Base-by-base conservation (phyloP, 2,797 vertebrate species). In the Diceros bicornis region DNA sequence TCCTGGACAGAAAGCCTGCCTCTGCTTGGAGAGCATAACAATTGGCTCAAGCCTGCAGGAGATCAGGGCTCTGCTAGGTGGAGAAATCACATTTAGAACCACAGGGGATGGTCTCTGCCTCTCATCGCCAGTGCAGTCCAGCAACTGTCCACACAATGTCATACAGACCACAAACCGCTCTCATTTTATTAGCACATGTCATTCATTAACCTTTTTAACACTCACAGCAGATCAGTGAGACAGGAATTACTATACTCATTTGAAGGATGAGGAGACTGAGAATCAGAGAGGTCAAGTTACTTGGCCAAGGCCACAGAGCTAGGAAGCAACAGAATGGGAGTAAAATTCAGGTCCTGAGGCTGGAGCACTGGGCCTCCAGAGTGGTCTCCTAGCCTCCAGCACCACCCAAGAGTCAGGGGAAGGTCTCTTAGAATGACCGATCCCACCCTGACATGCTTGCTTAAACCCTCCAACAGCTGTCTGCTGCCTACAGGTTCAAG, bases 381-480 rank as follows among this genome's bases (percentile, higher is more conserved):
- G 7, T 69, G 66, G 23, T 77, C 61, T 94, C 74, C 62, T 37
- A 64, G 97, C 8, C 55, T 88, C 90, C 64, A 78, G 44, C 17
- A 62, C 78, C 59, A 74, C 27, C 81, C 34, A 74, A 6, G 44
- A 82, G 27, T 47, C 84, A 81, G 27, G 87, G 75, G n/a, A 82
- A 34, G 5, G 11, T 77, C 94, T 95, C 92, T 55, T 23, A 50
- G 34, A 96, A 89, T 69, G 50, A 50, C 62, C 91, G 61, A 52
- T 44, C 41, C 27, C n/a, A 29, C 16, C 34, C 16, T 78, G 4
- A 4, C 41, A 21, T 14, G n/a, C 61, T 66, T 78, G 20, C n/a
- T 79, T 74, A 90, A 55, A 57, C 21, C 17, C 37, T 69, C 71
- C 68, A 83, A 37, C 52, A 92, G 47, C 41, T 83, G 44, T 90